phyloP scores from a whole-genome alignment of 2,797 vertebrate genomes.

The Cottoperca gobio region DNA sequence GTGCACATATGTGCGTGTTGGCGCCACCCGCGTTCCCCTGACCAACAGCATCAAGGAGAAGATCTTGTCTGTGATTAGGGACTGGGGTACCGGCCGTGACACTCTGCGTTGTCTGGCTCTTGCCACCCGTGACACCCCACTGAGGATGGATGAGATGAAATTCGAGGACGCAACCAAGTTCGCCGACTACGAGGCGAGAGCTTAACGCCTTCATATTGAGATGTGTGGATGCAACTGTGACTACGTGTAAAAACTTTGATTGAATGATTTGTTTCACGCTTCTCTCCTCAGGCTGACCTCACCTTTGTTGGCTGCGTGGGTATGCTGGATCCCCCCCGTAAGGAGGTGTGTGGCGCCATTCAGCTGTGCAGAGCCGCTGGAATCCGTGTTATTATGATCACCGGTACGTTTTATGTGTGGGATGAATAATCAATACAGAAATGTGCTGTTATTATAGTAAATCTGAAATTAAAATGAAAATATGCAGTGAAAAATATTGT shows the following conservation, averaged over 20 bases:
- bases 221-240: not conserved
- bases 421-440: not conserved
- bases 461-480: too few relatives aligned
- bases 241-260: not conserved
- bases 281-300: conserved; percentile 86
- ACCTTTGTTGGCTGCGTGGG: conserved; percentile 94
- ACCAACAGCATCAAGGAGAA: conserved; percentile 89
- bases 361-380: conserved; percentile 90
- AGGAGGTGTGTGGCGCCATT: conserved; percentile 92
- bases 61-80: conserved; percentile 90
- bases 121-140: conserved; percentile 92
- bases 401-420: conserved; percentile 76
- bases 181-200: conserved; percentile 90
- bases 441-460: not conserved
- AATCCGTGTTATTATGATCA: conserved; percentile 99
- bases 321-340: conserved; percentile 96
- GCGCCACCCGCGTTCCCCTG: conserved; percentile 91
- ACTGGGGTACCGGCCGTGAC: conserved; percentile 94
- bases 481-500: too few relatives aligned
- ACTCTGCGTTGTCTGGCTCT: conserved; percentile 94
- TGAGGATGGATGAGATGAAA: conserved; percentile 90
- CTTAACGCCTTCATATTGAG: not conserved
- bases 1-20: conserved; percentile 92
- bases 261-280: not conserved
- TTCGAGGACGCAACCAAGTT: conserved; percentile 93